These are phyloP conservation scores for Ficedula albicollis DNA, from an alignment of 2,797 vertebrate genomes.

Conservation along the genomic window DNA sequence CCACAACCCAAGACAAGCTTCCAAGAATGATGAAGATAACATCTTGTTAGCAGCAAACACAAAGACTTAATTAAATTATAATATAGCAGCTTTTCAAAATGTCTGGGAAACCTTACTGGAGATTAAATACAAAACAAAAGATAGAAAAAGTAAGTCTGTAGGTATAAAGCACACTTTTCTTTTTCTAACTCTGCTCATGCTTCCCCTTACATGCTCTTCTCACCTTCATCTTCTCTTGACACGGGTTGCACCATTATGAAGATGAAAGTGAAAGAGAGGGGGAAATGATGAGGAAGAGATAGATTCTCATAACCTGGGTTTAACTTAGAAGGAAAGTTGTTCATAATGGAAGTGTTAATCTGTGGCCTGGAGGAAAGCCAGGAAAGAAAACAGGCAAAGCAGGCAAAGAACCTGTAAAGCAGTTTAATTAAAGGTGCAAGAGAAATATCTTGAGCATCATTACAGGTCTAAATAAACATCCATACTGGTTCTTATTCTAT, in stretches of 20 bases:
- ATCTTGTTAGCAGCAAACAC: constrained; percentile 41
- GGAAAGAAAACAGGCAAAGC: not conserved
- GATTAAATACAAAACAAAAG: not conserved
- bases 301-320: not conserved
- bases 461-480: not conserved
- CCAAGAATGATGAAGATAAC: constrained; percentile 41
- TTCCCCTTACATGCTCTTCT: not conserved
- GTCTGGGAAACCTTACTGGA: not conserved
- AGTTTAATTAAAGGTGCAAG: not conserved
- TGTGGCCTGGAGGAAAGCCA: not conserved
- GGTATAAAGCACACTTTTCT: not conserved
- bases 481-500: not conserved
- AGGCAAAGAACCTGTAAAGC: not conserved
- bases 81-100: constrained; percentile 1
- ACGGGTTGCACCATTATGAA: not conserved
- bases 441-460: not conserved
- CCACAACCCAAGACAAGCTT: not conserved
- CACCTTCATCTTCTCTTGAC: not conserved
- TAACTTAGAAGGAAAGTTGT: not conserved
- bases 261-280: not conserved
- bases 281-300: not conserved
- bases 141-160: not conserved
- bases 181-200: not conserved
- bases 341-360: not conserved
- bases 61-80: constrained; percentile 29